phyloP scores from a whole-genome alignment of 1,140 invertebrate species.

The Polypedilum vanderplanki region DNA sequence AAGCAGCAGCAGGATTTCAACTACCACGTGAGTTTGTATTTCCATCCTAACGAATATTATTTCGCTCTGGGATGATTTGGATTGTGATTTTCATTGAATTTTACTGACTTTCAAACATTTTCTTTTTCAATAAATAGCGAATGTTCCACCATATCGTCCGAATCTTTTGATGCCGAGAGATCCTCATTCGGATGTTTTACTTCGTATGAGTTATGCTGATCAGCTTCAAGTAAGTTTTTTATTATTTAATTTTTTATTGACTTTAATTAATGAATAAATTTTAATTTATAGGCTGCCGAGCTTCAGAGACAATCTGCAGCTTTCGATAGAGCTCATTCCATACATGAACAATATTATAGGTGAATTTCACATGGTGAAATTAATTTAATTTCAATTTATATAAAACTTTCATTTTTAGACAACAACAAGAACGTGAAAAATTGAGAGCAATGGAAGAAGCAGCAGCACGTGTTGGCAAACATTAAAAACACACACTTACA shows the following conservation, averaged over 20 bases:
- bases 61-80: not conserved
- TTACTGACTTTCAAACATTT: not conserved
- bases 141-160: constrained; percentile 45
- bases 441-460: constrained; percentile 23
- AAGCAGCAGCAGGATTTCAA: constrained; percentile 53
- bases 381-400: not conserved
- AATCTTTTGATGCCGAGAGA: constrained; percentile 46
- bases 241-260: not conserved
- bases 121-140: constrained; percentile 36
- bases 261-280: constrained; percentile 20
- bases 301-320: constrained; percentile 41
- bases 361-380: constrained; percentile 33
- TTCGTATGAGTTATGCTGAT: constrained; percentile 44
- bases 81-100: not conserved
- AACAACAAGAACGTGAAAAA: constrained; percentile 17
- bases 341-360: constrained; percentile 45
- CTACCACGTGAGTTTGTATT: constrained; percentile 47
- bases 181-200: constrained; percentile 43
- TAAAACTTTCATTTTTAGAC: not conserved
- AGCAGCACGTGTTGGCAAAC: constrained; percentile 3
- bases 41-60: not conserved
- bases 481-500: constrained; percentile 1
- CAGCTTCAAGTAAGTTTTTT: constrained; percentile 39
- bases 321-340: constrained; percentile 31
- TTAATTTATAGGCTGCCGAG: constrained; percentile 45